Conservation (phyloP, 2,797 vertebrate genomes). For the Salarias fasciatus region DNA sequence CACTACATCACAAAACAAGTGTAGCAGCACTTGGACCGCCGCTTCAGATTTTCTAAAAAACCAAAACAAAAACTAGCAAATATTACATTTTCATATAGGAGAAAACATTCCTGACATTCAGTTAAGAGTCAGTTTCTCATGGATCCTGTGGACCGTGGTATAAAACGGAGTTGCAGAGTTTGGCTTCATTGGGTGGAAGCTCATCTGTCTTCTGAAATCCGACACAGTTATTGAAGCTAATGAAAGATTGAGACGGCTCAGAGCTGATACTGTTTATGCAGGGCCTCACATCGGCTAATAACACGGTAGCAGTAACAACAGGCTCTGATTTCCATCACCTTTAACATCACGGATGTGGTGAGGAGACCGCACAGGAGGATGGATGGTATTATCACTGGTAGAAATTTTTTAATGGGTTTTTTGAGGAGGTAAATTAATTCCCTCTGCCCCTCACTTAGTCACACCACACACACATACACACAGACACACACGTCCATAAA, state of each 20-base stretch:
- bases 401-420: conserved; percentile 24
- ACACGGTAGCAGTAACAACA: neutral
- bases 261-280: neutral
- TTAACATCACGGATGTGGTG: neutral
- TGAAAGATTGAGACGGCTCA: neutral
- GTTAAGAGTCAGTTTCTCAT: neutral
- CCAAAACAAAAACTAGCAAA: too few species aligned
- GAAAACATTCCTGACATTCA: too few species aligned
- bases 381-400: neutral
- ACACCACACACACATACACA: neutral
- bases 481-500: conserved; percentile 33
- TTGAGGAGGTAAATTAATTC: conserved; percentile 28
- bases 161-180: too few species aligned
- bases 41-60: too few species aligned
- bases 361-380: conserved; percentile 8
- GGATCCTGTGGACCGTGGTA: neutral
- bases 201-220: neutral
- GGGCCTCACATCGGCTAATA: conserved; percentile 4
- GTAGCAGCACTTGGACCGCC: too few species aligned
- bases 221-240: neutral
- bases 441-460: conserved; percentile 13
- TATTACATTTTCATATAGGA: too few species aligned
- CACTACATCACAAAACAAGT: too few species aligned
- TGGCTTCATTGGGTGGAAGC: neutral
- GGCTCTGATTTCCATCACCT: conserved; percentile 1